Conservation (phyloP, 2,797 vertebrate species). For the Cetoscarus ocellatus region DNA sequence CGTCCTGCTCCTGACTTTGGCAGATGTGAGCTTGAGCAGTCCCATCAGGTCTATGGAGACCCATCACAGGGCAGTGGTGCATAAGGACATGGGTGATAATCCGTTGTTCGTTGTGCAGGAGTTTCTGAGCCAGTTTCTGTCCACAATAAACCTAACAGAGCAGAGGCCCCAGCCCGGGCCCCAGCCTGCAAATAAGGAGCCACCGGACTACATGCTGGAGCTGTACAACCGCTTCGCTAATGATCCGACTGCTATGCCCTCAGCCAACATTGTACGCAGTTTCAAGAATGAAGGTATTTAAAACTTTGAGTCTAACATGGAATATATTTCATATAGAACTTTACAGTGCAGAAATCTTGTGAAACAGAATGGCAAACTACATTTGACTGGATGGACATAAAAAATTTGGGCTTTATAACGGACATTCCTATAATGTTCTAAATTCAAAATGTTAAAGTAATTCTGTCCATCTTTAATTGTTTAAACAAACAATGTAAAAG, state of each 20-base stretch:
- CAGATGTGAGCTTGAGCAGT: slow-evolving; percentile 68
- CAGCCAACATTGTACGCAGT: slow-evolving; percentile 92
- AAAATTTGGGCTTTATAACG: too few species aligned
- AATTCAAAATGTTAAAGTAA: too few species aligned
- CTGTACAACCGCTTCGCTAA: slow-evolving; percentile 92
- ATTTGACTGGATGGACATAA: not conserved
- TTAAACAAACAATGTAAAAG: too few species aligned
- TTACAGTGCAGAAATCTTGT: too few species aligned
- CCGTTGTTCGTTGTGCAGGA: slow-evolving; percentile 87
- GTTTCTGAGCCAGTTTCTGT: slow-evolving; percentile 91
- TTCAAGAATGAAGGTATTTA: slow-evolving; percentile 95
- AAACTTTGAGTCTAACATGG: not conserved
- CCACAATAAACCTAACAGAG: slow-evolving; percentile 91
- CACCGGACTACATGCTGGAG: slow-evolving; percentile 96
- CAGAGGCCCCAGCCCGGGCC: slow-evolving; percentile 78
- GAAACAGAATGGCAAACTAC: fast-evolving
- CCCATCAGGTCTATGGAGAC: slow-evolving; percentile 87
- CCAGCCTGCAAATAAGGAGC: slow-evolving; percentile 81
- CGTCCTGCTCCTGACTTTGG: slow-evolving; percentile 62
- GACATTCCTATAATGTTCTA: too few species aligned
- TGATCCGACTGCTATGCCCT: slow-evolving; percentile 88
- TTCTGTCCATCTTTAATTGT: too few species aligned
- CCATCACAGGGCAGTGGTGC: slow-evolving; percentile 73
- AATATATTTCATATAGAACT: too few species aligned
- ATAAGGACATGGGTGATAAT: slow-evolving; percentile 81